Evolutionary conservation across 2,113 vertebrate genomes (phyloP).

Genomic region (Entomyzon cyanotis): DNA sequence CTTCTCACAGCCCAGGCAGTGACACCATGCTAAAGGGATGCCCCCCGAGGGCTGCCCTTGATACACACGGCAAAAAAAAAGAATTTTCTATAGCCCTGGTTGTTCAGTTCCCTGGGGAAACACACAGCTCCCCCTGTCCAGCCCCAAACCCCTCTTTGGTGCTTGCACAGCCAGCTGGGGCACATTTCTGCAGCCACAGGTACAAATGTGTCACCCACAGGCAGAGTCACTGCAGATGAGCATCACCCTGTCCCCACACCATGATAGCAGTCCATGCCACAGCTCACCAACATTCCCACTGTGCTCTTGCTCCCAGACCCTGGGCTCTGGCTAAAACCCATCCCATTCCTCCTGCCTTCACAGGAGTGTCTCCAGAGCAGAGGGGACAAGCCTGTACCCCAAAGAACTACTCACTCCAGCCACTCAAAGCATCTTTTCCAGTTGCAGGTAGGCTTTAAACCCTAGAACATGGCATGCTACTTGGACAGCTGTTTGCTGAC

Average conservation of each 20-base stretch:
- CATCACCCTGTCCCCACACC: neutral
- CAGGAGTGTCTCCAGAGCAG: neutral
- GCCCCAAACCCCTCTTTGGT: neutral
- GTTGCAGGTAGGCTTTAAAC: neutral
- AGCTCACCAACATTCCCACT: neutral
- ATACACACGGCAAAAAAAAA: neutral
- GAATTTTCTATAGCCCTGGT: fast-evolving
- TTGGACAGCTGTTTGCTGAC: neutral
- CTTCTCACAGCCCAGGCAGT: neutral
- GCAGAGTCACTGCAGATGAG: neutral
- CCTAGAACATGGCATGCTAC: fast-evolving
- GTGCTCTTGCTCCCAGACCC: fast-evolving
- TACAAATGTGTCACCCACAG: fast-evolving
- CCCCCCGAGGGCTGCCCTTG: neutral
- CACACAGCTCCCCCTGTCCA: fast-evolving
- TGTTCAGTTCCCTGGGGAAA: neutral
- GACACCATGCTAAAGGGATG: neutral
- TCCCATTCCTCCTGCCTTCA: neutral
- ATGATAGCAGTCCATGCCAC: fast-evolving
- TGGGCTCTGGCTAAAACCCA: neutral
- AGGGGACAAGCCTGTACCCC: neutral
- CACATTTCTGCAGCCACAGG: neutral
- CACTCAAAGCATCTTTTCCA: neutral
- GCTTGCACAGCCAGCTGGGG: neutral
- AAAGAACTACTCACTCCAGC: neutral